These are phyloP conservation scores for Zelostemma sp. DNA, from an alignment of 1,140 invertebrate species.

Conservation along the genomic window DNA sequence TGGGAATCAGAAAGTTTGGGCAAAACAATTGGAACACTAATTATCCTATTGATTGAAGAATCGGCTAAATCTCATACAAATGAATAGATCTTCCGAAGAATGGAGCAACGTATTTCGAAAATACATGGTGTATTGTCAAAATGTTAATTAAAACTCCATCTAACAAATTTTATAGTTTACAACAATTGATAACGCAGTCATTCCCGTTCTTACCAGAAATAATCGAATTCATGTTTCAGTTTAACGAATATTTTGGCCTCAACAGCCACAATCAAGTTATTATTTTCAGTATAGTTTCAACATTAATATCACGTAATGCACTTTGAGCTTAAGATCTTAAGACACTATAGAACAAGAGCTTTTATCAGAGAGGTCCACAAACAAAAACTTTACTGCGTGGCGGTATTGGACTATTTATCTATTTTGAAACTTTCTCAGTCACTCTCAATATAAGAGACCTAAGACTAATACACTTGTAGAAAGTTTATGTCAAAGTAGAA, in stretches of 20 bases:
- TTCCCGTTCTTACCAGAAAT: not conserved
- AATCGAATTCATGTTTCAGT: no score
- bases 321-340: not conserved
- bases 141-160: no score
- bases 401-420: slow-evolving; percentile 19
- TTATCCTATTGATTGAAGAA: no score
- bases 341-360: not conserved
- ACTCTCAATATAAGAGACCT: not conserved
- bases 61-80: no score
- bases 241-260: not conserved
- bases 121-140: no score
- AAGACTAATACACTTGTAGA: not conserved
- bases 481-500: not conserved
- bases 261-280: not conserved
- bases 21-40: no score
- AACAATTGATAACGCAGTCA: not conserved
- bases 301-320: not conserved
- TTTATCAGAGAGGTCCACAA: not conserved
- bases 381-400: not conserved
- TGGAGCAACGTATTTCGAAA: no score
- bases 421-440: slow-evolving; percentile 16
- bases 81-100: no score
- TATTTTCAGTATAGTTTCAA: no score
- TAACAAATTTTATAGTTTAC: not conserved
- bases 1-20: no score